Evolutionary conservation across 1,140 invertebrate species (phyloP).

Genomic region (Anthonomus grandis): DNA sequence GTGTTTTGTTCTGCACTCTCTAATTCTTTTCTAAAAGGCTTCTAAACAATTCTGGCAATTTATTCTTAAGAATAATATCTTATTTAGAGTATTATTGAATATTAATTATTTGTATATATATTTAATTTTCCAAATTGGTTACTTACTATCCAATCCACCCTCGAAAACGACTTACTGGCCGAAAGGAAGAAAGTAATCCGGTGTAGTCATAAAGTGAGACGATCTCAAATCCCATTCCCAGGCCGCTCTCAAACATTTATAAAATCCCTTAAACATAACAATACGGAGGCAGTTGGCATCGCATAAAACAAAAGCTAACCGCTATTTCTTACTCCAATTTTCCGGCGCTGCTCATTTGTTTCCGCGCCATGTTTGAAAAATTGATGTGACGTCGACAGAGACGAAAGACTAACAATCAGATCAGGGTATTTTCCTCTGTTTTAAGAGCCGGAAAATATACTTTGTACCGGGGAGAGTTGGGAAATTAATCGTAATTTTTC

Average conservation of each 20-base stretch:
- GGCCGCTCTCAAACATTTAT: slow-evolving; percentile 47
- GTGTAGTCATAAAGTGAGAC: slow-evolving; percentile 43
- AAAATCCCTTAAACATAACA: slow-evolving; percentile 48
- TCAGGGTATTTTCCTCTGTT: too few relatives aligned
- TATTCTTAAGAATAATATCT: too few relatives aligned
- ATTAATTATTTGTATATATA: too few relatives aligned
- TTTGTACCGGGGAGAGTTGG: too few relatives aligned
- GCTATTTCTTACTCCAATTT: slow-evolving; percentile 52
- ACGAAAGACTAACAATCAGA: slow-evolving; percentile 46
- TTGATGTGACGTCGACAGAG: slow-evolving; percentile 49
- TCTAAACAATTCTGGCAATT: too few relatives aligned
- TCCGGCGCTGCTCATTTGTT: slow-evolving; percentile 49
- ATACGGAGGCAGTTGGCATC: slow-evolving; percentile 46
- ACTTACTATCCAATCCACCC: too few relatives aligned
- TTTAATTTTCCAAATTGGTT: too few relatives aligned
- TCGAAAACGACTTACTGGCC: slow-evolving; percentile 35
- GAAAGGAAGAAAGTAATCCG: slow-evolving; percentile 38
- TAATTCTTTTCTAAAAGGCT: too few relatives aligned
- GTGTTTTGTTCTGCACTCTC: too few relatives aligned
- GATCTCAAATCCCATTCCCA: slow-evolving; percentile 34
- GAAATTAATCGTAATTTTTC: too few relatives aligned
- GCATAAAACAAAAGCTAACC: slow-evolving; percentile 51
- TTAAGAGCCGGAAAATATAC: too few relatives aligned
- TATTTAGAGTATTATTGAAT: too few relatives aligned
- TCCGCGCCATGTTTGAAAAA: slow-evolving; percentile 49